A percentile compares a stretch with the other conserved stretches of the same genome.
Conservation (phyloP, 2,888 invertebrate genomes). For the Andrena marginata region DNA sequence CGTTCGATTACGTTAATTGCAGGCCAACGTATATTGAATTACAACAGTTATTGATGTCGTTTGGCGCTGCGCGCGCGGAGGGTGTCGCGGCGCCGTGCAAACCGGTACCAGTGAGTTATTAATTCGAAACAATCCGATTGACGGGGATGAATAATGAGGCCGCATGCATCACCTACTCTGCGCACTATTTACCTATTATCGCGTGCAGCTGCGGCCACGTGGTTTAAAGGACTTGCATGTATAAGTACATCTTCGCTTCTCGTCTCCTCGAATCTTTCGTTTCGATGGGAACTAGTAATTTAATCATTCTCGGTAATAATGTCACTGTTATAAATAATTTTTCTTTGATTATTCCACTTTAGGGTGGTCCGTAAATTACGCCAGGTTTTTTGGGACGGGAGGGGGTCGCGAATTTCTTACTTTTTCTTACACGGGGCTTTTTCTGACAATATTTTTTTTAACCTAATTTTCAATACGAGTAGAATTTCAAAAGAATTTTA, state of each 20-base stretch:
- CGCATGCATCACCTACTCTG: constrained; percentile 41
- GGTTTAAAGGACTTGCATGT: not conserved
- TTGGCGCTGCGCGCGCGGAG: not conserved
- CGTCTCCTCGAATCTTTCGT: constrained; percentile 1
- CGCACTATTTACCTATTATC: constrained; percentile 61
- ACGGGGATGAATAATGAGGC: constrained; percentile 48
- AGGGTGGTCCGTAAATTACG: no score
- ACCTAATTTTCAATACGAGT: no score
- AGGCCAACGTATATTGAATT: constrained; percentile 20
- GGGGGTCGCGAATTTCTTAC: no score
- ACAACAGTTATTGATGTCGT: not conserved
- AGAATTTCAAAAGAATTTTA: no score
- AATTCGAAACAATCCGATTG: constrained; percentile 54
- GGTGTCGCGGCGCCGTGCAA: not conserved
- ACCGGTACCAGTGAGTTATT: constrained; percentile 43
- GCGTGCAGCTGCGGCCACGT: constrained; percentile 37
- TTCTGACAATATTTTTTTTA: no score
- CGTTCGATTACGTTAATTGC: constrained; percentile 29
- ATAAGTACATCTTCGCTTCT: constrained; percentile 8
- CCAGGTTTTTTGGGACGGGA: no score
- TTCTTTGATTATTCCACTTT: no score
- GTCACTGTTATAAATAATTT: no score
- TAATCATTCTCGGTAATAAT: no score
- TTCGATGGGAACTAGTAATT: constrained; percentile 12
- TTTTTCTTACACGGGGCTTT: no score